Conservation (phyloP, 2,888 invertebrate species). For the Nemurella pictetii region DNA sequence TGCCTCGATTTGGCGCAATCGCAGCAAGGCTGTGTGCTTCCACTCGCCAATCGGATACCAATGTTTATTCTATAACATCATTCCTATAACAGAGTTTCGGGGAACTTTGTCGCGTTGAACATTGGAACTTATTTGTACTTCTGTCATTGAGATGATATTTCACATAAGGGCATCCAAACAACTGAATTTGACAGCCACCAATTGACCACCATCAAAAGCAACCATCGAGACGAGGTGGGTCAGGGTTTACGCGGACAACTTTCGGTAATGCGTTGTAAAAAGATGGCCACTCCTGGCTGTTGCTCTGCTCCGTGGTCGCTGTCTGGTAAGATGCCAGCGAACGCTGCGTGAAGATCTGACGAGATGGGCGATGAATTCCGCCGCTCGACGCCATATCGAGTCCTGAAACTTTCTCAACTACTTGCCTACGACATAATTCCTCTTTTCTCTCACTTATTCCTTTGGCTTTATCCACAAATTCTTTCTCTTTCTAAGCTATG, state of each 20-base stretch:
- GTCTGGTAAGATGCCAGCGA: not conserved
- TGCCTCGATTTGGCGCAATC: not conserved
- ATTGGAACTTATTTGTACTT: too few relatives aligned
- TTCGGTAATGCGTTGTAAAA: not conserved
- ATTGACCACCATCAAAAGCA: not conserved
- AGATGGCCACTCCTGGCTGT: not conserved
- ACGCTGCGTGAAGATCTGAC: not conserved
- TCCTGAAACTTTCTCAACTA: not conserved
- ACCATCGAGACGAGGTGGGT: not conserved
- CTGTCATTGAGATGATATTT: too few relatives aligned
- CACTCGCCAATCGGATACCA: too few relatives aligned
- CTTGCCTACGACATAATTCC: not conserved
- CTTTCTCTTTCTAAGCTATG: not conserved
- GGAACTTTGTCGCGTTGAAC: too few relatives aligned
- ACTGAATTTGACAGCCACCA: not conserved
- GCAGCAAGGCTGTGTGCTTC: not conserved
- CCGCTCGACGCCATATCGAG: not conserved
- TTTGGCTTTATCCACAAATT: not conserved
- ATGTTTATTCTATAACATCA: too few relatives aligned
- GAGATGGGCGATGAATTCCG: not conserved
- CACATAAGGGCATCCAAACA: too few relatives aligned
- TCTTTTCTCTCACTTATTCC: not conserved
- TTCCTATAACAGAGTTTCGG: too few relatives aligned
- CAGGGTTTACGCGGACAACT: not conserved
- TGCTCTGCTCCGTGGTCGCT: not conserved